Evolutionary conservation across 2,797 vertebrate species (phyloP).

Genomic region (Cryptoprocta ferox): DNA sequence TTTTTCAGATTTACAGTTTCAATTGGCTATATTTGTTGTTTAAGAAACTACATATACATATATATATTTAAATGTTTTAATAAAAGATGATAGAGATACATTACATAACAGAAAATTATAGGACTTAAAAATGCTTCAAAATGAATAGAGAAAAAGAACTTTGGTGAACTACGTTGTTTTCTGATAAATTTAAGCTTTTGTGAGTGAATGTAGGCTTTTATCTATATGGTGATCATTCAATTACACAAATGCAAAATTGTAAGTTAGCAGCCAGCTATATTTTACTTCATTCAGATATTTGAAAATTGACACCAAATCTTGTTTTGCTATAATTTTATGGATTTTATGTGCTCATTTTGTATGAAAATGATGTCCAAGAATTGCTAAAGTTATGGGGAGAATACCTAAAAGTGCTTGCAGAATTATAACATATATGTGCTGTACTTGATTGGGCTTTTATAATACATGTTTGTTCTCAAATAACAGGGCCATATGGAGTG

Average conservation of each 20-base stretch:
- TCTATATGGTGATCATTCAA: not conserved
- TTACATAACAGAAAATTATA: not conserved
- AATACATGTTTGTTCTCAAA: not conserved
- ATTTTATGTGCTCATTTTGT: not conserved
- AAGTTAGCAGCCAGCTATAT: not conserved
- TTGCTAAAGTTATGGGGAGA: not conserved
- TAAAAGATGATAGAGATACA: not conserved
- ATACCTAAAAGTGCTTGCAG: not conserved
- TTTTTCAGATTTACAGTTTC: not conserved
- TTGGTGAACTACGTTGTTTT: not conserved
- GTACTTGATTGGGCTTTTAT: not conserved
- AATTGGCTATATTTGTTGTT: not conserved
- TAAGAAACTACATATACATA: not conserved
- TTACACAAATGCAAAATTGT: not conserved
- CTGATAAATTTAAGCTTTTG: not conserved
- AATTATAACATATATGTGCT: not conserved
- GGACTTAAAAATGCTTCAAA: not conserved
- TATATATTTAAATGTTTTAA: not conserved
- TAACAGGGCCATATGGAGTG: not conserved
- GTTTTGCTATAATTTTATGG: not conserved
- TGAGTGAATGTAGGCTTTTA: not conserved
- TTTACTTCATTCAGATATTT: not conserved
- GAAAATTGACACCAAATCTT: not conserved
- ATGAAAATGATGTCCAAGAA: not conserved
- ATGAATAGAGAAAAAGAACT: not conserved